phyloP scores from a whole-genome alignment of 2,888 invertebrate species.

The Cataglyphis altisquamis region DNA sequence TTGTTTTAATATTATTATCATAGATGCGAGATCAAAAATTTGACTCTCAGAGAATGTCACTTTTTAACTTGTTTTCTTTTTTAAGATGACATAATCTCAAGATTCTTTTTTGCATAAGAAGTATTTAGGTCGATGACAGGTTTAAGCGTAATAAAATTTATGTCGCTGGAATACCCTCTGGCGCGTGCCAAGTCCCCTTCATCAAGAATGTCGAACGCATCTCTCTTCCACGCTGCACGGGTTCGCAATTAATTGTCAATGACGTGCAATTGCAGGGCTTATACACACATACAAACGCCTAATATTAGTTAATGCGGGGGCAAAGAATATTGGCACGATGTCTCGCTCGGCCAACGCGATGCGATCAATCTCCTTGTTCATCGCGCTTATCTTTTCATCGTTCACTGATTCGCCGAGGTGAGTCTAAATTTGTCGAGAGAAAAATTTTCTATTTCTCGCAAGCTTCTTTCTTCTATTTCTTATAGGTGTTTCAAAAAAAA shows the following conservation, averaged over 20 bases:
- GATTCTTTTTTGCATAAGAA: constrained; percentile 30
- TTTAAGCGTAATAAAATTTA: constrained; percentile 12
- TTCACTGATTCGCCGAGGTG: constrained; percentile 7
- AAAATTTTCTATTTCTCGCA: neutral
- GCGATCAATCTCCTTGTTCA: constrained; percentile 44
- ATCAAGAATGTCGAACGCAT: constrained; percentile 17
- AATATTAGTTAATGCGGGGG: constrained; percentile 70
- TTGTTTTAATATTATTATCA: neutral
- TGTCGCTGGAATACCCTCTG: constrained; percentile 46
- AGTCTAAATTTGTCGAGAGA: constrained; percentile 38
- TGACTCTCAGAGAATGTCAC: neutral
- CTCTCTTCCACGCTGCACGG: constrained; percentile 4
- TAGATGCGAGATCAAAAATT: neutral
- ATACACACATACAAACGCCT: constrained; percentile 44
- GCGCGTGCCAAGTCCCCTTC: constrained; percentile 32
- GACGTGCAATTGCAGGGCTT: constrained; percentile 38
- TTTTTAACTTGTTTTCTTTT: constrained; percentile 1
- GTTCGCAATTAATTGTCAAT: constrained; percentile 56
- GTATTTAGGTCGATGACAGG: constrained; percentile 49
- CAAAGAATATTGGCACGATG: constrained; percentile 74
- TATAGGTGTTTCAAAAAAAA: neutral
- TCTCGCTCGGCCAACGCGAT: constrained; percentile 34
- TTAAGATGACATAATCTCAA: constrained; percentile 23
- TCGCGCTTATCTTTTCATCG: constrained; percentile 48
- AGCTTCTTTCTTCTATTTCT: neutral